Base-by-base conservation (phyloP, 2,797 vertebrate species). In the Poecilia picta region DNA sequence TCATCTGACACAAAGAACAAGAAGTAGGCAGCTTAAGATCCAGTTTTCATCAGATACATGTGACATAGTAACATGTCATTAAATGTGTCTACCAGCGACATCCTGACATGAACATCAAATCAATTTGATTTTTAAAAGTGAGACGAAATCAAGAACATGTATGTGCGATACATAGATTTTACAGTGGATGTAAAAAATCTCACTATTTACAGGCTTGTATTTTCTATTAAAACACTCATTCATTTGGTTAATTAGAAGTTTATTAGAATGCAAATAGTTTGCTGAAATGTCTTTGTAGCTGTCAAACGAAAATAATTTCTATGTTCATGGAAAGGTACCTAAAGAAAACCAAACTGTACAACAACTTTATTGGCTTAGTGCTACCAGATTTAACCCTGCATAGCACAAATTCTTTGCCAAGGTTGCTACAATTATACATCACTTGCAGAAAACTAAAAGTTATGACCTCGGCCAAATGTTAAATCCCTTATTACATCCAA, bases 1-100 rank as follows among this genome's bases (percentile, higher is more conserved):
- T 97, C 72, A 94, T 91, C 98, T 99, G 87, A 71, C 23, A 73
- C 0, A 33, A 66, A 43, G 8, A 53, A 43, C 1, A 18, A 36
- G 5, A 33, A 53, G 2, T 2, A 1, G 0, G 47, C 11, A n/a
- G 28, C 16, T 41, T 25, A 10, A 15, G 47, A 53, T 78, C 11
- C 6, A 15, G 36, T 73, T 72, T 12, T 10, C 3, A 71, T 12
- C 16, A 39, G 12, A 8, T 18, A 12, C 10, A 33, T 49, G 45
- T 1, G 11, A 8, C 20, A 23, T 25, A 39, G 11, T 8, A 2
- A 8, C 16, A 43, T 70, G 6, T 8, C 39, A 5, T 0, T 39
- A 23, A 66, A 66, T 15, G 13, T 66, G 1, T 8, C 33, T 12
- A 10, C 20, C 39, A 13, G 5, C 15, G 20, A n/a, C n/a, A n/a